These are phyloP conservation scores for Dexiosoma caninum DNA, from an alignment of 2,888 invertebrate genomes.

Conservation along the genomic window DNA sequence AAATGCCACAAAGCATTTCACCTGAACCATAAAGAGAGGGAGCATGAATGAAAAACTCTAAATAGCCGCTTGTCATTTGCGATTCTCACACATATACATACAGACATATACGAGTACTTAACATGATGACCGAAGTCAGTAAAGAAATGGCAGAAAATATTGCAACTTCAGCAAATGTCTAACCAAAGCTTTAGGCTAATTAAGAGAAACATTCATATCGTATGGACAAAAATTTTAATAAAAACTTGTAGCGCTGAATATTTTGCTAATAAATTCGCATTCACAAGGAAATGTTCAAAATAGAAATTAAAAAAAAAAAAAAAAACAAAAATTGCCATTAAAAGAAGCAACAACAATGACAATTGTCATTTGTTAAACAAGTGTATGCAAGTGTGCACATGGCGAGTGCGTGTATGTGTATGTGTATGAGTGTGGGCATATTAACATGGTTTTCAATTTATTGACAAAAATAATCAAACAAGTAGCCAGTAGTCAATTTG, in stretches of 20 bases:
- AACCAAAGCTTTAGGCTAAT: slow-evolving; percentile 57
- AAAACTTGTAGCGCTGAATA: slow-evolving; percentile 14
- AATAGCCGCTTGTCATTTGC: not conserved
- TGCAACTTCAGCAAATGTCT: slow-evolving; percentile 45
- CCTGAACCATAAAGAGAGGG: slow-evolving; percentile 22
- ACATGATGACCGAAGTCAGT: no score
- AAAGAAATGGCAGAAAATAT: not conserved
- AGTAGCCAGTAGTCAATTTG: slow-evolving; percentile 41
- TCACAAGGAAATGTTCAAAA: slow-evolving; percentile 26
- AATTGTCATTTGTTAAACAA: not conserved
- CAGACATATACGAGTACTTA: no score
- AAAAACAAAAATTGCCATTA: slow-evolving; percentile 1
- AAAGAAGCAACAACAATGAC: not conserved
- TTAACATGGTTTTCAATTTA: slow-evolving; percentile 14
- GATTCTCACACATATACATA: not conserved
- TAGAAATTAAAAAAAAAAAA: no score
- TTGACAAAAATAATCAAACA: slow-evolving; percentile 17
- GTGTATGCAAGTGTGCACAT: no score
- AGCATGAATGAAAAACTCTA: slow-evolving; percentile 1
- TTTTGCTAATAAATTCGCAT: slow-evolving; percentile 28
- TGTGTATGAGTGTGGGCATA: not conserved
- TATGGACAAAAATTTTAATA: not conserved
- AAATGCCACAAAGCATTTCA: slow-evolving; percentile 33
- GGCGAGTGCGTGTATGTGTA: no score
- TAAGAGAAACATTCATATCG: slow-evolving; percentile 32